Percentiles rank a stretch among this genome's conserved stretches.
Conservation (phyloP, 2,113 vertebrate genomes). For the Cyphomyrus plagiostoma region DNA sequence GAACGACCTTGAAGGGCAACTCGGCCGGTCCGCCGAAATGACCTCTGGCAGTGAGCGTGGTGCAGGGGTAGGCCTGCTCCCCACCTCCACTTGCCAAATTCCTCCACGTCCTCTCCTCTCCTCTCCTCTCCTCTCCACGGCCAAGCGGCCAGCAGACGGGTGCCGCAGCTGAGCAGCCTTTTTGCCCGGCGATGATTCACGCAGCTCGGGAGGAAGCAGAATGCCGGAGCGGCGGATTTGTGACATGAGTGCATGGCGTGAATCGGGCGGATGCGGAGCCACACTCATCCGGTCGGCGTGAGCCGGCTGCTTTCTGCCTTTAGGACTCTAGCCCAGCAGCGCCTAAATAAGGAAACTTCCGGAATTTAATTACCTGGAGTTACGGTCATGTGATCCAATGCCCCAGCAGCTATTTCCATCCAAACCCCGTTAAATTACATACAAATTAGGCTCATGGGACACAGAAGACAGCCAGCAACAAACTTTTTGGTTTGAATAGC, state of each 20-base stretch:
- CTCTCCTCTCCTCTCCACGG: not conserved
- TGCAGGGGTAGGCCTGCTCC: not conserved
- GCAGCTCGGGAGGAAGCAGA: slow-evolving; percentile 27
- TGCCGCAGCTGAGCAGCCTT: slow-evolving; percentile 3
- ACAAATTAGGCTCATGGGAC: not conserved
- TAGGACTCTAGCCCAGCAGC: not conserved
- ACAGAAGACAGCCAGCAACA: not conserved
- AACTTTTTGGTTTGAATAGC: not conserved
- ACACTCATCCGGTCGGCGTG: slow-evolving; percentile 28
- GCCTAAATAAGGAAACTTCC: not conserved
- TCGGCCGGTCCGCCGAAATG: not conserved
- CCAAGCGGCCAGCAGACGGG: not conserved
- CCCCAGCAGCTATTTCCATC: not conserved
- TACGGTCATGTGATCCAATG: not conserved
- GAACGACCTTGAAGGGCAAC: not conserved
- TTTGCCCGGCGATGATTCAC: slow-evolving; percentile 42
- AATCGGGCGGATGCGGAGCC: slow-evolving; percentile 27
- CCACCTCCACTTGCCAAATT: not conserved
- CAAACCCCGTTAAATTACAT: slow-evolving; percentile 2
- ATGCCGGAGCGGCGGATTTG: slow-evolving; percentile 14
- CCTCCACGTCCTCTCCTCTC: not conserved
- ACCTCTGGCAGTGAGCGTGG: not conserved
- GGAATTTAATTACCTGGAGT: not conserved
- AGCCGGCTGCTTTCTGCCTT: slow-evolving; percentile 11
- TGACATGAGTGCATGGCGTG: slow-evolving; percentile 42